Conservation (phyloP, 2,888 invertebrate genomes). For the Hirtodrosophila confusa region DNA sequence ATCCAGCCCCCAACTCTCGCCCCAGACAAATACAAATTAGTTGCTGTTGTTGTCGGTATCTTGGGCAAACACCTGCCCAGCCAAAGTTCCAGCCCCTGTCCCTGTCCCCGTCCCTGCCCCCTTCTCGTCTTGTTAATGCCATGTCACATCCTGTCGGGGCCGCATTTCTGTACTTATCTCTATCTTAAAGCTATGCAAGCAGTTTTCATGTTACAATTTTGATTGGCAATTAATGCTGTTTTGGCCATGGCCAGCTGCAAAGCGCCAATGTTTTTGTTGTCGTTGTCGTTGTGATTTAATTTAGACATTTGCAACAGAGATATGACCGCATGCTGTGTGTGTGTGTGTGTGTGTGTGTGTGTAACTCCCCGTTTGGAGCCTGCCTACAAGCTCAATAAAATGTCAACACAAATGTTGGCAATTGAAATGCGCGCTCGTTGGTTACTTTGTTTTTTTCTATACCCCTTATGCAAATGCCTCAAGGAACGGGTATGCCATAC, state of each 20-base stretch:
- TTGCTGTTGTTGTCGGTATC: constrained; percentile 3
- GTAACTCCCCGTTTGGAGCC: constrained; percentile 14
- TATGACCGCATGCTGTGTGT: constrained; percentile 66
- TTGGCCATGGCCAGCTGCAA: constrained; percentile 43
- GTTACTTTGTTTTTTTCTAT: constrained; percentile 18
- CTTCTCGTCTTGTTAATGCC: constrained; percentile 32
- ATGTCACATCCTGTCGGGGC: constrained; percentile 55
- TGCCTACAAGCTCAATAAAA: constrained; percentile 69
- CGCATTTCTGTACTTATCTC: constrained; percentile 32
- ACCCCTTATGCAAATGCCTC: constrained; percentile 12
- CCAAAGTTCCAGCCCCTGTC: constrained; percentile 1
- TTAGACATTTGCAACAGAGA: constrained; percentile 72
- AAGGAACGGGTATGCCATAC: not conserved
- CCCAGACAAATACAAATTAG: not conserved
- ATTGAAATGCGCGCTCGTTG: constrained; percentile 50
- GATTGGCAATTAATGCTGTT: constrained; percentile 74
- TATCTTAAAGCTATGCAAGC: constrained; percentile 44
- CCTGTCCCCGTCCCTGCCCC: not conserved
- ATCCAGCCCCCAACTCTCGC: constrained; percentile 37
- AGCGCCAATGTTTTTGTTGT: not conserved
- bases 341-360: constrained; percentile 27
- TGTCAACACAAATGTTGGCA: constrained; percentile 76
- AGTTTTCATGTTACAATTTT: constrained; percentile 65
- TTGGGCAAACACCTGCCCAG: constrained; percentile 53
- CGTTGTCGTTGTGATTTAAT: constrained; percentile 60